phyloP scores from a whole-genome alignment of 2,797 vertebrate species.

The Nannoperca obscura region DNA sequence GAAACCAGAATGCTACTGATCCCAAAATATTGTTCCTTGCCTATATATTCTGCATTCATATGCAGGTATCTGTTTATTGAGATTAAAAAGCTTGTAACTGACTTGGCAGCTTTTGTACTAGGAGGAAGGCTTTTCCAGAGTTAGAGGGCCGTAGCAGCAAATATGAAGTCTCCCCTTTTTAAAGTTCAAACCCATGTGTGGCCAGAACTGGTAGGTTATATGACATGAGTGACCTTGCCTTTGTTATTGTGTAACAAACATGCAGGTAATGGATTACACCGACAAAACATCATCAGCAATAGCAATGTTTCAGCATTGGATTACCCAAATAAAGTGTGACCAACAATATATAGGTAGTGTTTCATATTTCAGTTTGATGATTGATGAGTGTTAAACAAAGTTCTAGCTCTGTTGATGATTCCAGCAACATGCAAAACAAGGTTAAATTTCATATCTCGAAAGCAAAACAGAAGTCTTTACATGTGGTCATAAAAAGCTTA shows the following conservation, averaged over 20 bases:
- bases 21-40: no score
- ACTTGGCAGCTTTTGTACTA: slow-evolving; percentile 25
- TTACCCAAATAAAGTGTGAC: slow-evolving; percentile 66
- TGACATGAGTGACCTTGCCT: slow-evolving; percentile 33
- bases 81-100: slow-evolving; percentile 20
- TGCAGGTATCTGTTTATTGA: no score
- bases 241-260: slow-evolving; percentile 36
- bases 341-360: slow-evolving; percentile 72
- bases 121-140: slow-evolving; percentile 10
- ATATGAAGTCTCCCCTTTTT: background rate
- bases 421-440: slow-evolving; percentile 70
- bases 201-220: slow-evolving; percentile 16
- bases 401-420: slow-evolving; percentile 57
- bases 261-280: slow-evolving; percentile 28
- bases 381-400: slow-evolving; percentile 36
- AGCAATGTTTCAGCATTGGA: slow-evolving; percentile 50
- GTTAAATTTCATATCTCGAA: slow-evolving; percentile 60
- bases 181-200: slow-evolving; percentile 7
- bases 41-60: no score
- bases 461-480: slow-evolving; percentile 60
- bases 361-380: slow-evolving; percentile 60
- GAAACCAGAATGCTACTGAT: no score
- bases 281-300: slow-evolving; percentile 32
- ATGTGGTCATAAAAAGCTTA: slow-evolving; percentile 69
- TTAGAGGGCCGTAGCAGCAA: slow-evolving; percentile 16